phyloP scores from a whole-genome alignment of 2,888 invertebrate species.

The Philereme vetulata region DNA sequence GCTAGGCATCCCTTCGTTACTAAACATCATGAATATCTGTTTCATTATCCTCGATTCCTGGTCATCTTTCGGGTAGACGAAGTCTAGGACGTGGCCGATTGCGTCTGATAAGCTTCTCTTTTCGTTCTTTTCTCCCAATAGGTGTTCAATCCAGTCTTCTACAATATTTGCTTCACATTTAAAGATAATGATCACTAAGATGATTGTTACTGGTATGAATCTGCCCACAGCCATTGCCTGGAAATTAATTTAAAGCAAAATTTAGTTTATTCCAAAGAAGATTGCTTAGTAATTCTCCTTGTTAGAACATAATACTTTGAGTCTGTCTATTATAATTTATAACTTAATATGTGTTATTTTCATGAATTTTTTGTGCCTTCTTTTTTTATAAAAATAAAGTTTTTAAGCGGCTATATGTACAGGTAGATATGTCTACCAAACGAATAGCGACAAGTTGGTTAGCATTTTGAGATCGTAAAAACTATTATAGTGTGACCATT shows the following conservation, averaged over 20 bases:
- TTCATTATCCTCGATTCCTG: slow-evolving; percentile 63
- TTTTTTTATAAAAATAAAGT: too few species aligned
- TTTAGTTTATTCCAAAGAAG: too few species aligned
- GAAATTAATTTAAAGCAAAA: slow-evolving; percentile 14
- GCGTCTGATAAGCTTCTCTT: slow-evolving; percentile 61
- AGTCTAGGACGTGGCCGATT: slow-evolving; percentile 61
- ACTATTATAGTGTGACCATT: too few species aligned
- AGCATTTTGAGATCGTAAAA: too few species aligned
- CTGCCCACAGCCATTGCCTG: slow-evolving; percentile 40
- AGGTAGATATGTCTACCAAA: too few species aligned
- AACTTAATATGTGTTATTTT: too few species aligned
- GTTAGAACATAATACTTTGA: too few species aligned
- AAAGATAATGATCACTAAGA: slow-evolving; percentile 34
- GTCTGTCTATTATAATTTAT: too few species aligned
- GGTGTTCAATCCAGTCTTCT: slow-evolving; percentile 34
- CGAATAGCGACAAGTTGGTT: too few species aligned
- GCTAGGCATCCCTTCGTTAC: slow-evolving; percentile 49
- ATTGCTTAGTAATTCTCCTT: too few species aligned
- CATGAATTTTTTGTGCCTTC: too few species aligned
- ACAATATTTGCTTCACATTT: slow-evolving; percentile 44
- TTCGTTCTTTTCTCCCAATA: slow-evolving; percentile 34
- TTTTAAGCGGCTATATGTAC: too few species aligned
- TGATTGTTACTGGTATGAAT: slow-evolving; percentile 33
- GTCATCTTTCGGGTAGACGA: slow-evolving; percentile 68
- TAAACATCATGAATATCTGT: slow-evolving; percentile 61